A percentile compares a stretch with the other conserved stretches of the same genome.
These are phyloP conservation scores for Pterois miles DNA, from an alignment of 2,797 vertebrate species.

Conservation along the genomic window DNA sequence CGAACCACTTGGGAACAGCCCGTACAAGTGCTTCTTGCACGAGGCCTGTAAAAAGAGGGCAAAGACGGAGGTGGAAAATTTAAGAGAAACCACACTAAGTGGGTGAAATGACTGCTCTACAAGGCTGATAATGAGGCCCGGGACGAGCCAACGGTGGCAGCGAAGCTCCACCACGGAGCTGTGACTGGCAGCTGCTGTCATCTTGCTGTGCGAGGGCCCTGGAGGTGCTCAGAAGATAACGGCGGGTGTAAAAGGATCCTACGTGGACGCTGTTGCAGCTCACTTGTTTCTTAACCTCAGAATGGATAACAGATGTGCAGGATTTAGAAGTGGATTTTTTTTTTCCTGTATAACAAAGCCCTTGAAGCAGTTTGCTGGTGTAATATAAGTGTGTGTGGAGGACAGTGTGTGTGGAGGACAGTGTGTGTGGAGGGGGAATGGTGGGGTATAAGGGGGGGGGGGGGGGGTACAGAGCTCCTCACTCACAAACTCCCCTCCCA, in stretches of 20 bases:
- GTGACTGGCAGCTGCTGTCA: slow-evolving; percentile 28
- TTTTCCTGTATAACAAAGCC: slow-evolving; percentile 77
- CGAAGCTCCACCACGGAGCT: neutral
- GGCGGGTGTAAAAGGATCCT: slow-evolving; percentile 53
- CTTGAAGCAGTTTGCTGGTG: slow-evolving; percentile 56
- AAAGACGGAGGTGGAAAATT: neutral
- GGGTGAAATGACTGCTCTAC: slow-evolving; percentile 38
- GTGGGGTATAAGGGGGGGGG: neutral
- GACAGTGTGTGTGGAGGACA: slow-evolving; percentile 9
- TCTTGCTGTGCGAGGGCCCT: slow-evolving; percentile 14
- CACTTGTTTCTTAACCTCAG: slow-evolving; percentile 69
- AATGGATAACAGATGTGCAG: slow-evolving; percentile 79
- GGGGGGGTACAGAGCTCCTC: slow-evolving; percentile 52
- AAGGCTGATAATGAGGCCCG: slow-evolving; percentile 33
- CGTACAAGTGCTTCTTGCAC: neutral
- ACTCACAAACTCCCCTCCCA: slow-evolving; percentile 69
- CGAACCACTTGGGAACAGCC: neutral
- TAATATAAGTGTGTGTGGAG: slow-evolving; percentile 44
- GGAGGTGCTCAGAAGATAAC: slow-evolving; percentile 50
- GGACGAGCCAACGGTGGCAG: slow-evolving; percentile 7
- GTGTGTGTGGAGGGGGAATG: slow-evolving; percentile 16
- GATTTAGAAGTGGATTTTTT: slow-evolving; percentile 70
- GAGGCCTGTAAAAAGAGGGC: neutral
- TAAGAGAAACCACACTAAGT: slow-evolving; percentile 8
- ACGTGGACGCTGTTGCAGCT: slow-evolving; percentile 65